Conservation (phyloP, 2,113 vertebrate genomes). For the Takifugu bimaculatus region DNA sequence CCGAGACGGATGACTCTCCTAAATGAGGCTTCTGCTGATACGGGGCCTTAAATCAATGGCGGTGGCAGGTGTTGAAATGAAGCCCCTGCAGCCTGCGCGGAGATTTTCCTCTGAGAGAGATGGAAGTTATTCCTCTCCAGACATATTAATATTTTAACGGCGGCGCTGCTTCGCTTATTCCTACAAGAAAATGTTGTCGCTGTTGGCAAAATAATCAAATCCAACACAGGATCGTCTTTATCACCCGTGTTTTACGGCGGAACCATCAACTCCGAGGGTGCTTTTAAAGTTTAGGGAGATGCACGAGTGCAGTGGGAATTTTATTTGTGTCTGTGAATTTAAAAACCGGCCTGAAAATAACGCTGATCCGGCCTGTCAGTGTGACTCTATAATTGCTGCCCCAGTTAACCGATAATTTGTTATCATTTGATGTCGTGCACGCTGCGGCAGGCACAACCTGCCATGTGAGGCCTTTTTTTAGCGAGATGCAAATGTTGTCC, state of each 20-base stretch:
- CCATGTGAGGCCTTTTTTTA: constrained; percentile 42
- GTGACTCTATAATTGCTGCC: constrained; percentile 25
- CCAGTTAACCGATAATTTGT: constrained; percentile 36
- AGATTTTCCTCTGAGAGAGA: constrained; percentile 34
- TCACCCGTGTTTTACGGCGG: constrained; percentile 8
- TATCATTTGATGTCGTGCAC: constrained; percentile 36
- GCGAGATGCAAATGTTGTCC: constrained; percentile 62
- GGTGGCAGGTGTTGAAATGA: constrained; percentile 59
- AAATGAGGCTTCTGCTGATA: constrained; percentile 60
- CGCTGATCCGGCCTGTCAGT: not conserved
- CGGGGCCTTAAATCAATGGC: constrained; percentile 63
- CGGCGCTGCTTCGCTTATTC: constrained; percentile 18
- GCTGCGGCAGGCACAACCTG: constrained; percentile 44
- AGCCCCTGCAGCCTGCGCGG: constrained; percentile 52
- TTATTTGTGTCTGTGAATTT: too few species aligned
- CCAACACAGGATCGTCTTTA: constrained; percentile 22
- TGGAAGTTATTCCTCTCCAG: constrained; percentile 32
- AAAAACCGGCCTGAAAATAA: too few species aligned
- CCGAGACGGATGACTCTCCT: constrained; percentile 58
- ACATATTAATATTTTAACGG: constrained; percentile 62
- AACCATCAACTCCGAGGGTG: too few species aligned
- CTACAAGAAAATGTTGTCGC: constrained; percentile 52
- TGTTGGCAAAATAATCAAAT: constrained; percentile 30
- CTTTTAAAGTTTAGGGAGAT: too few species aligned
- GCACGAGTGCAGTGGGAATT: too few species aligned